phyloP scores from a whole-genome alignment of 2,113 vertebrate genomes.

The Glaucomys volans region DNA sequence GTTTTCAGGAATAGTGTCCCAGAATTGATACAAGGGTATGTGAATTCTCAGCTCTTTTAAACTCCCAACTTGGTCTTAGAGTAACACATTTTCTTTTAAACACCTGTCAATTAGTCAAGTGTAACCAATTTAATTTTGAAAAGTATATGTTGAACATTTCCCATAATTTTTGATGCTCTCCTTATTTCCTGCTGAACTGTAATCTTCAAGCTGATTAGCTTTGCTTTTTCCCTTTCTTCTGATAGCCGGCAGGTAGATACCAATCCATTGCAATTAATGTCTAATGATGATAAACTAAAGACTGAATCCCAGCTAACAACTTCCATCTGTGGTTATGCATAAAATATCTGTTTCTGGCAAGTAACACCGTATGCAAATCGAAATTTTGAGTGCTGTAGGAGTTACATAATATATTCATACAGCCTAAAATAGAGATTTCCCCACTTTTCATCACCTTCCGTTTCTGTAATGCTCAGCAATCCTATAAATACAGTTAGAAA shows the following conservation, averaged over 20 bases:
- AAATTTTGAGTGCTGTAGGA: slow-evolving; percentile 24
- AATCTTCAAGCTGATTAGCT: slow-evolving; percentile 59
- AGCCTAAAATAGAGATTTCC: slow-evolving; percentile 67
- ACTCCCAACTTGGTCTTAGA: neutral
- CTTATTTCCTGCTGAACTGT: slow-evolving; percentile 36
- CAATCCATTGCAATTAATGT: slow-evolving; percentile 76
- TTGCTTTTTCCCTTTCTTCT: slow-evolving; percentile 66
- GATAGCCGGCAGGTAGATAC: slow-evolving; percentile 63
- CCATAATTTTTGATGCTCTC: neutral
- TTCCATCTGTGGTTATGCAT: slow-evolving; percentile 32
- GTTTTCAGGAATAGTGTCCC: neutral
- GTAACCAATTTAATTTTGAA: neutral
- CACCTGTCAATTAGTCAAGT: neutral
- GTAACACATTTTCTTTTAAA: slow-evolving; percentile 2
- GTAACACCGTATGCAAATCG: slow-evolving; percentile 54
- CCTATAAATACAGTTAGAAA: slow-evolving; percentile 25
- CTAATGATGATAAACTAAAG: slow-evolving; percentile 68
- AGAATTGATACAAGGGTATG: neutral
- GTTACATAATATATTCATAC: slow-evolving; percentile 68
- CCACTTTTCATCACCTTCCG: slow-evolving; percentile 49
- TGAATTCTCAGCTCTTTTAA: neutral
- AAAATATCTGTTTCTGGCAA: slow-evolving; percentile 77
- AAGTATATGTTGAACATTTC: neutral
- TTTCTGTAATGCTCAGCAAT: slow-evolving; percentile 33
- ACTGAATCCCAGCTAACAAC: slow-evolving; percentile 63